Percentiles rank a stretch among this genome's conserved stretches.
These are phyloP conservation scores for Psilopsiagon aymara DNA, from an alignment of 2,113 vertebrate genomes.

Conservation along the genomic window DNA sequence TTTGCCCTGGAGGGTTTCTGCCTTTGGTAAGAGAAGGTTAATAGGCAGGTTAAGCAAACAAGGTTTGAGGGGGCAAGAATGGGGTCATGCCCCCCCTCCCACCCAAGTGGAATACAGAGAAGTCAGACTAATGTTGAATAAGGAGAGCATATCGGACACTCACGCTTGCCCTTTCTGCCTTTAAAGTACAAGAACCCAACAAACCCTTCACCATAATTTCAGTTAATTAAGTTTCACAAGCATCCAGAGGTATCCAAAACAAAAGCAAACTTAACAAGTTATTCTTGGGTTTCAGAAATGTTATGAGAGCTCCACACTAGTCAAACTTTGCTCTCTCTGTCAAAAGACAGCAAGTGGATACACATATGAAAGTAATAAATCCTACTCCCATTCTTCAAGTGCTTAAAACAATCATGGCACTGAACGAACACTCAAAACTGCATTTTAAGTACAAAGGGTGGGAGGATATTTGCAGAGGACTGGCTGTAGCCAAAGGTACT, in stretches of 20 bases:
- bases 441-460: neutral
- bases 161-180: neutral
- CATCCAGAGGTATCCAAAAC: conserved; percentile 41
- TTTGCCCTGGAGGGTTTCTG: conserved; percentile 7
- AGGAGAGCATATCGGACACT: neutral
- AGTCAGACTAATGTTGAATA: neutral
- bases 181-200: neutral
- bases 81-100: neutral
- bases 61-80: neutral
- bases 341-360: conserved; percentile 12
- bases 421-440: neutral
- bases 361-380: conserved; percentile 64
- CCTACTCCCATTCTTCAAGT: conserved; percentile 29
- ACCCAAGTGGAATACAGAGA: neutral
- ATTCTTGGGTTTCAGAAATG: conserved; percentile 48
- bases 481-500: neutral
- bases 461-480: neutral
- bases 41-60: conserved; percentile 49
- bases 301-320: neutral
- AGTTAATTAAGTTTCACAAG: conserved; percentile 49
- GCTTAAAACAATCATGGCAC: conserved; percentile 52
- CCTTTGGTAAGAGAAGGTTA: conserved; percentile 39
- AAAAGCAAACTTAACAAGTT: conserved; percentile 59
- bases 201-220: neutral
- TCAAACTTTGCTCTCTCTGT: conserved; percentile 9